Evolutionary conservation across 2,888 invertebrate genomes (phyloP).

Genomic region (Autographa pulchrina): DNA sequence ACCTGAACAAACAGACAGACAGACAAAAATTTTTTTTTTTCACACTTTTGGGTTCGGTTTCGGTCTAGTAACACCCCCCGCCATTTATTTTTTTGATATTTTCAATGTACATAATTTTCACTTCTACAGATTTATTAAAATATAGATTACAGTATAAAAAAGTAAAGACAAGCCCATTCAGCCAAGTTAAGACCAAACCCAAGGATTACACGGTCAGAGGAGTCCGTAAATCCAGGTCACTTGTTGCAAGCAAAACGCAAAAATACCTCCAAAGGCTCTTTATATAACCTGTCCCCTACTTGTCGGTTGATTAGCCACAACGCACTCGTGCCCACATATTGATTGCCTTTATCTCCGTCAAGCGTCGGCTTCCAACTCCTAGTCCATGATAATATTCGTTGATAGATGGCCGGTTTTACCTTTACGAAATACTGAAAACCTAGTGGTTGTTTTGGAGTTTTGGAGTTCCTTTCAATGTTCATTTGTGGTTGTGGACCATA

Average conservation of each 20-base stretch:
- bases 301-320: conserved; percentile 77
- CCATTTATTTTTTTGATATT: too few relatives aligned
- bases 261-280: conserved; percentile 65
- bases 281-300: conserved; percentile 69
- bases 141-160: too few relatives aligned
- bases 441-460: conserved; percentile 53
- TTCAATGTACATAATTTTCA: too few relatives aligned
- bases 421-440: conserved; percentile 51
- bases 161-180: background rate
- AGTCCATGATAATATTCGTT: conserved; percentile 83
- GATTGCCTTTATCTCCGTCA: conserved; percentile 81
- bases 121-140: too few relatives aligned
- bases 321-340: conserved; percentile 76
- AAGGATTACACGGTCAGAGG: conserved; percentile 51
- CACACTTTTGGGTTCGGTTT: too few relatives aligned
- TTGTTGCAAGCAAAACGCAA: conserved; percentile 58
- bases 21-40: too few relatives aligned
- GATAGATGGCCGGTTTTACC: conserved; percentile 77
- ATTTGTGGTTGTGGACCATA: conserved; percentile 57
- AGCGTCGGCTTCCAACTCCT: conserved; percentile 68
- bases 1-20: too few relatives aligned
- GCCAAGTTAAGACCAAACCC: conserved; percentile 34
- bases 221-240: conserved; percentile 64
- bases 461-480: conserved; percentile 54
- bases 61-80: too few relatives aligned